These are phyloP conservation scores for Luscinia luscinia DNA, from an alignment of 2,797 vertebrate species.

Conservation along the genomic window DNA sequence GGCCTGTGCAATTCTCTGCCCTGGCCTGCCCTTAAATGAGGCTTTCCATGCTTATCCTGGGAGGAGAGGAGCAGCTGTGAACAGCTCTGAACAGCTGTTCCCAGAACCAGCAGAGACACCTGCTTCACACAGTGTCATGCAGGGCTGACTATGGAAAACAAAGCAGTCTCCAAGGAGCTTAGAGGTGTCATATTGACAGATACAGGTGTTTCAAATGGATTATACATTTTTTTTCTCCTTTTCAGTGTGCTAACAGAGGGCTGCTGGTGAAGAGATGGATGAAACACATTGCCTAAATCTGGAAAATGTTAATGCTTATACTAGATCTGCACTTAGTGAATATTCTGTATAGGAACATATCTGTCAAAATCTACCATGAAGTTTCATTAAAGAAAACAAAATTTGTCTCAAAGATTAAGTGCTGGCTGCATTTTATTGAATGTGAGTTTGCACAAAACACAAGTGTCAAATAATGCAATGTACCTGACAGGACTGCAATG, in stretches of 20 bases:
- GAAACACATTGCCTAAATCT: not conserved
- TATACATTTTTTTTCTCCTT: not conserved
- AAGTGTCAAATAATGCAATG: not conserved
- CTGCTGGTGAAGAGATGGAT: not conserved
- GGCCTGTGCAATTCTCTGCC: not conserved
- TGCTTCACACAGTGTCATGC: not conserved
- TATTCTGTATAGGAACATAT: not conserved
- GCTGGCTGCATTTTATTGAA: not conserved
- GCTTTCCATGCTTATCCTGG: not conserved
- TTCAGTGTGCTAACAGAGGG: not conserved
- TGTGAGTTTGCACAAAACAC: not conserved
- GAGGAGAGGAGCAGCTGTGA: not conserved
- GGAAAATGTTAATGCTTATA: not conserved
- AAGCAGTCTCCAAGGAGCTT: not conserved
- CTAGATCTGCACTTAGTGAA: not conserved
- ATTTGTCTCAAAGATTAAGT: not conserved
- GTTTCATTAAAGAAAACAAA: not conserved
- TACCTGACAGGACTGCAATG: not conserved
- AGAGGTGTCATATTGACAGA: not conserved
- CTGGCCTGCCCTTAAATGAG: not conserved
- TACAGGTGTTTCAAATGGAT: not conserved
- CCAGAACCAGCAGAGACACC: not conserved
- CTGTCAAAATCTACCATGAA: not conserved
- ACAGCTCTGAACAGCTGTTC: not conserved
- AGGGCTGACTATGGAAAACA: not conserved